These are phyloP conservation scores for Pogonocherus hispidulus DNA, from an alignment of 2,888 invertebrate genomes.

Conservation along the genomic window DNA sequence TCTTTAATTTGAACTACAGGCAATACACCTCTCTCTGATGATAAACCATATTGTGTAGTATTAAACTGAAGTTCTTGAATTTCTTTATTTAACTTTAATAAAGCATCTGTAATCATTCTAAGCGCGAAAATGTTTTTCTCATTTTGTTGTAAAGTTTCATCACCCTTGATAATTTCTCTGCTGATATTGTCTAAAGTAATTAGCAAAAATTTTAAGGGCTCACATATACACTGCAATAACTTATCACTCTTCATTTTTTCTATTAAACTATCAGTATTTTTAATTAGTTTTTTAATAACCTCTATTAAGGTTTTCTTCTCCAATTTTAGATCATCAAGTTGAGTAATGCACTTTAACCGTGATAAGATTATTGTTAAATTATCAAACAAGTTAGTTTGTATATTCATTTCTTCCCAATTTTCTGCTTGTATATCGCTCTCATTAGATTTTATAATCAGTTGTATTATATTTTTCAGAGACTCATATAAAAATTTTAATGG, in stretches of 20 bases:
- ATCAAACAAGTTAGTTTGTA: conserved; percentile 18
- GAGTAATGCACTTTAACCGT: neutral
- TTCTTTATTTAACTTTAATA: conserved; percentile 36
- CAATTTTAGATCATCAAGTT: neutral
- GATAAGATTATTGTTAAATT: conserved; percentile 6
- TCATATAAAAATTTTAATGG: conserved; percentile 48
- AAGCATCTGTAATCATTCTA: conserved; percentile 20
- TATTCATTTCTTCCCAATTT: neutral
- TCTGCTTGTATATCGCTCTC: conserved; percentile 18
- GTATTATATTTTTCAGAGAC: conserved; percentile 43
- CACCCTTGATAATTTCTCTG: neutral
- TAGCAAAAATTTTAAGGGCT: conserved; percentile 40
- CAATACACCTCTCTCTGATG: conserved; percentile 35
- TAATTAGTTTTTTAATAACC: conserved; percentile 9
- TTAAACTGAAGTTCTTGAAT: conserved; percentile 35
- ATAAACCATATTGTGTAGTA: conserved; percentile 18
- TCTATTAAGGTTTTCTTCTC: conserved; percentile 9
- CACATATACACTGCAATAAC: conserved; percentile 37
- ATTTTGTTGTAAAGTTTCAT: neutral
- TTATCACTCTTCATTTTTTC: conserved; percentile 11
- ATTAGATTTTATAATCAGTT: conserved; percentile 25
- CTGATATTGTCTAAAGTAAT: conserved; percentile 23
- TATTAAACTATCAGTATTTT: conserved; percentile 18
- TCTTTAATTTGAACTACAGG: conserved; percentile 39
- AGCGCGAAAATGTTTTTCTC: neutral